phyloP scores from a whole-genome alignment of 2,113 vertebrate genomes.

The Engraulis encrasicolus region DNA sequence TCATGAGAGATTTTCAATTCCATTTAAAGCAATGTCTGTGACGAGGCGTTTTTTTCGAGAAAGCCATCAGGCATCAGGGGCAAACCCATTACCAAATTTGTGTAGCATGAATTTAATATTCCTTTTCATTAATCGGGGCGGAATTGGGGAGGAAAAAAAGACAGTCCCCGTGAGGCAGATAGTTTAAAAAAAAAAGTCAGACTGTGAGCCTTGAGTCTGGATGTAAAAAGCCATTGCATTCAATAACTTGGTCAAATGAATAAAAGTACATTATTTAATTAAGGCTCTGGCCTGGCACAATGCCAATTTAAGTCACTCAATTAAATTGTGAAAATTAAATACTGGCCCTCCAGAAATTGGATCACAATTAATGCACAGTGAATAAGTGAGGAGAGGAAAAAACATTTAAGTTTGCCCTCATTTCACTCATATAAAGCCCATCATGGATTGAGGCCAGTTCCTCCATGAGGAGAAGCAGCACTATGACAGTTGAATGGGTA shows the following conservation, averaged over 20 bases:
- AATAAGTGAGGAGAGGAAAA: background rate
- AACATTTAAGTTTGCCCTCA: background rate
- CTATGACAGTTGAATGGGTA: no score
- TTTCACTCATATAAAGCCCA: background rate
- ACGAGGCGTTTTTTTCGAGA: background rate
- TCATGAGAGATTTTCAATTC: no score
- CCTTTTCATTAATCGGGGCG: background rate
- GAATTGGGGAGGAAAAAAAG: background rate
- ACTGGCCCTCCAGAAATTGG: background rate
- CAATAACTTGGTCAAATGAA: background rate
- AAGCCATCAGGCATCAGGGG: background rate
- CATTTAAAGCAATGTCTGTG: no score
- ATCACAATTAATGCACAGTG: background rate
- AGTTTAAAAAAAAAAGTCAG: background rate
- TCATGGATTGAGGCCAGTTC: background rate
- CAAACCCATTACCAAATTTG: background rate
- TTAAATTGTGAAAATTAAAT: slow-evolving; percentile 10
- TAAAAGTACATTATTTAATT: background rate
- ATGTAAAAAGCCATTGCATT: background rate
- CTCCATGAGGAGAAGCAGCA: background rate
- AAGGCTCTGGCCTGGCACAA: background rate
- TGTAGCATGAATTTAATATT: background rate
- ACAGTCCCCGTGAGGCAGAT: background rate
- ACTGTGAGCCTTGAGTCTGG: background rate
- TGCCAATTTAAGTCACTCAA: background rate